Percentiles rank a stretch among this genome's conserved stretches.
Evolutionary conservation across 2,113 vertebrate genomes (phyloP).

Genomic region (Meriones unguiculatus): DNA sequence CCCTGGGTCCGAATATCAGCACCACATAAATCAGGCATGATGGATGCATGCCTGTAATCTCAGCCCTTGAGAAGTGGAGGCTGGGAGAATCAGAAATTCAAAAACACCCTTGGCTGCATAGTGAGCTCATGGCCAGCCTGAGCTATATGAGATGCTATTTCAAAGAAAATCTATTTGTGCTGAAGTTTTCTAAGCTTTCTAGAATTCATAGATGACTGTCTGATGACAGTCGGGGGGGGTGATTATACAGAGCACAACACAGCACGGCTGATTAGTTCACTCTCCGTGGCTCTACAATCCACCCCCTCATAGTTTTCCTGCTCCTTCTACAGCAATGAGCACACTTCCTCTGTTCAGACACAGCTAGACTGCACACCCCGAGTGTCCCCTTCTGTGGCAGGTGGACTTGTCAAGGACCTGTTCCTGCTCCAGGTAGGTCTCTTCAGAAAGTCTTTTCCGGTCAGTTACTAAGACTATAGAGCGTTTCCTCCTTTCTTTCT

Average conservation of each 20-base stretch:
- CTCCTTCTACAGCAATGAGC: neutral
- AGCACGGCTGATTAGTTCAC: neutral
- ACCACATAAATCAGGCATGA: neutral
- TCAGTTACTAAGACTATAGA: neutral
- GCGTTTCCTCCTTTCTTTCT: neutral
- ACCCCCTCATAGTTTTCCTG: neutral
- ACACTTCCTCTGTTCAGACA: neutral
- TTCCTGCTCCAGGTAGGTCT: neutral
- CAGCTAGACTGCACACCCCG: neutral
- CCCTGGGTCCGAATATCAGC: neutral
- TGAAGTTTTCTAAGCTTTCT: neutral
- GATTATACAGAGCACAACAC: neutral
- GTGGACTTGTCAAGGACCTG: neutral
- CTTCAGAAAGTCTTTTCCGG: constrained; percentile 1
- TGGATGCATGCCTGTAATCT: neutral
- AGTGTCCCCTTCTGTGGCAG: neutral
- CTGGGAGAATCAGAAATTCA: neutral
- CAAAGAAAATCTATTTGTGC: neutral
- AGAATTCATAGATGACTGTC: neutral
- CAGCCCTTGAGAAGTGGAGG: neutral
- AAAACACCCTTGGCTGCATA: neutral
- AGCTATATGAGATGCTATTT: neutral
- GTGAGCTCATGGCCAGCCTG: neutral
- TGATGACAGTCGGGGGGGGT: neutral
- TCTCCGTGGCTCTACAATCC: neutral